Conservation (phyloP, 1,140 invertebrate species). For the Sycophila sp. region DNA sequence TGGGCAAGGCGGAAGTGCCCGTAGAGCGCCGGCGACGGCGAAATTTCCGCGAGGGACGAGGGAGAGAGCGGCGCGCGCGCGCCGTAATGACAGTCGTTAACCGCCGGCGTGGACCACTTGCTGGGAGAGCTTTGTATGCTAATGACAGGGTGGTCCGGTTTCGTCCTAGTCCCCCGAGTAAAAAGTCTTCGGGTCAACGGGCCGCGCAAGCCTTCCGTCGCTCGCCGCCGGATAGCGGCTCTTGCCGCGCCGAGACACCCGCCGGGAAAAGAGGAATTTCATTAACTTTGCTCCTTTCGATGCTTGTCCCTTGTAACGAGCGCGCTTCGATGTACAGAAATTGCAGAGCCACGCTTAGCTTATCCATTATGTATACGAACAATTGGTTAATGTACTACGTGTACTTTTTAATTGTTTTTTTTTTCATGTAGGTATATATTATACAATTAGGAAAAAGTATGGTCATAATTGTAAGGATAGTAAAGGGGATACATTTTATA, state of each 20-base stretch:
- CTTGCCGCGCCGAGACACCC: not conserved
- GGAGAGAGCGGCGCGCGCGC: not conserved
- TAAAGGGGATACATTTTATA: too few relatives aligned
- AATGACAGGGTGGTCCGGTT: slow-evolving; percentile 57
- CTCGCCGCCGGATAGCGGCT: not conserved
- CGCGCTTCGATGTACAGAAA: too few relatives aligned
- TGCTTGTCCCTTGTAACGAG: too few relatives aligned
- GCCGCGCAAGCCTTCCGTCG: not conserved
- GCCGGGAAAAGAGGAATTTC: not conserved
- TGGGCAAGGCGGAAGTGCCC: slow-evolving; percentile 31
- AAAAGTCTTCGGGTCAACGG: slow-evolving; percentile 31
- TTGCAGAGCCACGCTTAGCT: too few relatives aligned
- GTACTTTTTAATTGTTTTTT: too few relatives aligned
- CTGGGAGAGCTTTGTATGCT: slow-evolving; percentile 49
- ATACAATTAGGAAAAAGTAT: too few relatives aligned
- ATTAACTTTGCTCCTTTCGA: not conserved
- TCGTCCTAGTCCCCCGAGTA: slow-evolving; percentile 27
- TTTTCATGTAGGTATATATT: too few relatives aligned
- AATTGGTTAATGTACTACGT: too few relatives aligned
- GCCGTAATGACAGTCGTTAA: slow-evolving; percentile 56
- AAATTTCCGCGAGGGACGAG: slow-evolving; percentile 25
- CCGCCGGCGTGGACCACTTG: slow-evolving; percentile 42
- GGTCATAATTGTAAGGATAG: too few relatives aligned
- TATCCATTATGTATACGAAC: too few relatives aligned
- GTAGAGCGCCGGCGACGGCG: slow-evolving; percentile 2